Conservation (phyloP, 92 coral and sea anemone species). For the Paramuricea clavata region DNA sequence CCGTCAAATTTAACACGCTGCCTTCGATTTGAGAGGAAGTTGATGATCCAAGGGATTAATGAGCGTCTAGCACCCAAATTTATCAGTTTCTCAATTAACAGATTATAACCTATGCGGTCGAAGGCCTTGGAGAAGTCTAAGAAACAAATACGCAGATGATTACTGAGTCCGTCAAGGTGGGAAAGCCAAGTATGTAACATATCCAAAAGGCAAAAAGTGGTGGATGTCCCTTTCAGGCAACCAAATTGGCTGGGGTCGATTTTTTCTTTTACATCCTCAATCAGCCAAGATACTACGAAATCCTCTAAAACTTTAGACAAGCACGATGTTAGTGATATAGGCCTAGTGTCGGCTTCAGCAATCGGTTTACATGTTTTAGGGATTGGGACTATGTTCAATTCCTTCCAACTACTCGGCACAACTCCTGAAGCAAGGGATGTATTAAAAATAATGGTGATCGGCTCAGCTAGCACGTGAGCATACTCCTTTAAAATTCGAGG, state of each 20-base stretch:
- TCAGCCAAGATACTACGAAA: constrained; percentile 31
- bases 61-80: constrained; percentile 26
- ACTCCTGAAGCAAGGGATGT: constrained; percentile 14
- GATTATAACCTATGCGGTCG: constrained; percentile 41
- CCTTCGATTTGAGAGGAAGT: background rate
- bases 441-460: no score
- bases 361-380: constrained; percentile 29
- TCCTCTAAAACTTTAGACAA: constrained; percentile 35
- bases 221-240: constrained; percentile 41
- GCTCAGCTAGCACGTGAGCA: background rate
- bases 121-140: constrained; percentile 48
- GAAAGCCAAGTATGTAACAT: constrained; percentile 65
- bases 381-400: background rate
- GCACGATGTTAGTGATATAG: constrained; percentile 37
- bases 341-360: constrained; percentile 38
- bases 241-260: constrained; percentile 46
- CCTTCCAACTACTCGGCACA: no score
- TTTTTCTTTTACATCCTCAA: constrained; percentile 34
- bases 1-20: constrained; percentile 29
- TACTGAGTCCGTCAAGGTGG: constrained; percentile 36
- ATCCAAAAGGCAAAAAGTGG: constrained; percentile 40
- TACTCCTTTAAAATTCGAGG: constrained; percentile 47
- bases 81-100: constrained; percentile 33
- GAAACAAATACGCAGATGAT: constrained; percentile 44
- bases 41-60: constrained; percentile 19